Evolutionary conservation across 2,113 vertebrate species (phyloP).

Genomic region (Lagopus muta): DNA sequence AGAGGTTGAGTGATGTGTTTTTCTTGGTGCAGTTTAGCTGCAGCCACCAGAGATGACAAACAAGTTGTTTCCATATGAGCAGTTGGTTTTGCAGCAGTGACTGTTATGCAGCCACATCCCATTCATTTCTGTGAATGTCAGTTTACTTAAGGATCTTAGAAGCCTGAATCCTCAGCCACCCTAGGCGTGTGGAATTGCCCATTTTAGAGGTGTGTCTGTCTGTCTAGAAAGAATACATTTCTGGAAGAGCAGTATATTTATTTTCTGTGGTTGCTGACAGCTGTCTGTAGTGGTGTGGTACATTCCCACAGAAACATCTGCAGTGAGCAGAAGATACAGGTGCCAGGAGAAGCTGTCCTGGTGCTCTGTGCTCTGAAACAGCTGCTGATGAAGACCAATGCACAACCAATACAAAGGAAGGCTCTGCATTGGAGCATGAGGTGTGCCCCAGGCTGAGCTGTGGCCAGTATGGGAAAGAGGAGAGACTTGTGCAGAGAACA

Average conservation of each 20-base stretch:
- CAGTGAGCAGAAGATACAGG: neutral
- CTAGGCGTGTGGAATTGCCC: neutral
- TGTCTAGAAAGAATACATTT: neutral
- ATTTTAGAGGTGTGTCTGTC: neutral
- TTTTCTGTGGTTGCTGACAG: neutral
- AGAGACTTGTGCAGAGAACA: accelerated
- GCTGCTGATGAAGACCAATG: neutral
- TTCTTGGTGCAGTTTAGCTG: conserved; percentile 7
- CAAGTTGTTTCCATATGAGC: neutral
- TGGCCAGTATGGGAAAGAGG: neutral
- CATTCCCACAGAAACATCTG: neutral
- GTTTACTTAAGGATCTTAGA: neutral
- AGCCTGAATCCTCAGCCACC: neutral
- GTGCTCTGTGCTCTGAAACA: neutral
- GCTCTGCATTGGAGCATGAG: neutral
- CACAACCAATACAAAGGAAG: neutral
- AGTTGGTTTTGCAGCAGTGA: neutral
- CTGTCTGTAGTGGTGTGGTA: neutral
- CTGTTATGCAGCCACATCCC: accelerated
- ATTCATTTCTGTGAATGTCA: neutral
- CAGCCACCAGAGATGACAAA: neutral
- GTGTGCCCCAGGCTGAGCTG: neutral
- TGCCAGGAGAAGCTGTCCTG: conserved; percentile 32
- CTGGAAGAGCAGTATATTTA: neutral
- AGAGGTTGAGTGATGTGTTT: neutral